phyloP scores from a whole-genome alignment of 2,113 vertebrate species.

The Holacanthus passer region DNA sequence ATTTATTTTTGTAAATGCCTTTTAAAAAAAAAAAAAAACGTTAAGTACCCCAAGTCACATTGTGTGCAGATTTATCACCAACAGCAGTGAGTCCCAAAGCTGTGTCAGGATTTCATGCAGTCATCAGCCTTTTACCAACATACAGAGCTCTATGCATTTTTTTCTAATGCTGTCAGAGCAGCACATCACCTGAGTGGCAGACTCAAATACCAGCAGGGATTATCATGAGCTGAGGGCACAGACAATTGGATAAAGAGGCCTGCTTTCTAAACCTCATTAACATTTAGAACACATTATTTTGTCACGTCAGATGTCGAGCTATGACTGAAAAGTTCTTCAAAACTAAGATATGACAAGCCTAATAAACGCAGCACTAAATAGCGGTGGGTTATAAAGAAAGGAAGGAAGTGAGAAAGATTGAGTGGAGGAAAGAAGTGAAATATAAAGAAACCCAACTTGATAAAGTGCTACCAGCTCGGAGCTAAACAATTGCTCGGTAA shows the following conservation, averaged over 20 bases:
- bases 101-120: background rate
- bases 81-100: background rate
- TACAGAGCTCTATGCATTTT: background rate
- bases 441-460: constrained; percentile 19
- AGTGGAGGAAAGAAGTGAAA: constrained; percentile 1
- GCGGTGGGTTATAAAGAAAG: constrained; percentile 7
- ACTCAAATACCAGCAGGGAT: constrained; percentile 33
- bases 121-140: background rate
- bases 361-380: constrained; percentile 12
- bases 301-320: constrained; percentile 31
- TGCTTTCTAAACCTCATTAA: constrained; percentile 44
- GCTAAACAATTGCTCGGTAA: background rate
- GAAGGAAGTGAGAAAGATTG: background rate
- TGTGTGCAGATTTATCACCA: background rate
- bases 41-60: background rate
- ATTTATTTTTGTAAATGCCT: background rate
- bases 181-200: constrained; percentile 19
- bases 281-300: constrained; percentile 46
- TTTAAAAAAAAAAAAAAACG: background rate
- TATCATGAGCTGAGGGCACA: constrained; percentile 13
- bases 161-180: background rate
- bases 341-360: constrained; percentile 7
- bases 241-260: constrained; percentile 23
- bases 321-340: constrained; percentile 26
- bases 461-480: constrained; percentile 11